Evolutionary conservation across 1,140 invertebrate species (phyloP), one percentile per base, ranked within the genome.

Genomic region (Trichomalopsis sarcophagae): DNA sequence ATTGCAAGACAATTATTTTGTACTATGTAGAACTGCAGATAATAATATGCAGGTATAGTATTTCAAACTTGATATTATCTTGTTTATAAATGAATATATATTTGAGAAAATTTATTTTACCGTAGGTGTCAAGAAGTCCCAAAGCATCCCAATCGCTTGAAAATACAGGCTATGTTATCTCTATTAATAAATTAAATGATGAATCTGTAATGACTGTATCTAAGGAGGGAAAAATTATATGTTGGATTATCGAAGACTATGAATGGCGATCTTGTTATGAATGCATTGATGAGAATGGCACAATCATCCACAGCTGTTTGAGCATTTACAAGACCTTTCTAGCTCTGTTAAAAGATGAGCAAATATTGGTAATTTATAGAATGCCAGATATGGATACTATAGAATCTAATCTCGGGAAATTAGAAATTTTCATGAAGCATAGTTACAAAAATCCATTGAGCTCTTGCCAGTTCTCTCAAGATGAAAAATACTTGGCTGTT

Each of bases 401-500:
- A n/a, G 30, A 68, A 14, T 73, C 73, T 66, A 40, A 68, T 6
- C 6, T 47, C 44, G 82, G 84, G 9, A 85, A 82, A 73, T 55
- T 89, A 50, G 47, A 84, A 1, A n/a, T 55, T 69, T 74, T 83
- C n/a, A 78, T 75, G 66, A 87, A 14, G 23, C 21, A 68, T 68
- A 62, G 14, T 73, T 91, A 89, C 44, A 33, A 11, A 2, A 68
- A 88, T 0, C 88, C 87, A 73, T 33, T 90, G 13, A 90, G 87
- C n/a, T 91, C 86, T 76, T 92, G 91, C 80, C 86, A 90, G 73
- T 92, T 93, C 87, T 93, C 93, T 9, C 87, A 88, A n/a, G 87
- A 93, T 84, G 89, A 88, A 66, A 87, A 87, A 23, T 92, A 89
- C 83, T 86, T 93, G 27, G 92, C 93, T 7, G 69, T 93, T 44